Percentiles rank a stretch among this genome's conserved stretches.
Evolutionary conservation across 1,140 invertebrate genomes (phyloP).

Genomic region (Platyura marginata): DNA sequence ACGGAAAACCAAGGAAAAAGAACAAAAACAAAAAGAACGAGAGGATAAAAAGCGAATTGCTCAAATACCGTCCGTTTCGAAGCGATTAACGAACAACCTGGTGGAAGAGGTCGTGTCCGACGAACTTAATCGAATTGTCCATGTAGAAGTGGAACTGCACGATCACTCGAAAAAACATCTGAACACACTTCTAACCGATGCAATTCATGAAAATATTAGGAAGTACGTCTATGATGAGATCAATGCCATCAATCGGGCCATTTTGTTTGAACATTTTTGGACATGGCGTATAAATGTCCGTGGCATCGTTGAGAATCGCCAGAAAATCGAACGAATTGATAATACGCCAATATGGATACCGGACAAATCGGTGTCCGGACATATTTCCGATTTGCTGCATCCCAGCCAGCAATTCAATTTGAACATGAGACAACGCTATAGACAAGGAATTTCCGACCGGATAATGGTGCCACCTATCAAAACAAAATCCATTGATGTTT

Average conservation of each 20-base stretch:
- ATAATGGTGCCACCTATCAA: conserved; percentile 21
- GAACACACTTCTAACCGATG: too few species aligned
- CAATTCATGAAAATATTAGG: too few species aligned
- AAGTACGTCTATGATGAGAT: too few species aligned
- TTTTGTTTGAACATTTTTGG: too few species aligned
- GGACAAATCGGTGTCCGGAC: background rate
- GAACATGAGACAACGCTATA: conserved; percentile 15
- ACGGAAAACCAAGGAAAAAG: conserved; percentile 22
- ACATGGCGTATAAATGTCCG: too few species aligned
- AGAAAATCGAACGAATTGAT: conserved; percentile 6
- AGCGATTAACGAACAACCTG: conserved; percentile 12
- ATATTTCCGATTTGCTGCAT: conserved; percentile 8
- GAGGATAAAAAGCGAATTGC: conserved; percentile 5
- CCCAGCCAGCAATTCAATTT: conserved; percentile 6
- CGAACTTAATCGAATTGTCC: too few species aligned
- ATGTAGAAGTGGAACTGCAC: conserved; percentile 14
- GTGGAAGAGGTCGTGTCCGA: too few species aligned
- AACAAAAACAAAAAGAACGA: conserved; percentile 21
- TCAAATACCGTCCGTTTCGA: too few species aligned
- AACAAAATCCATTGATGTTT: conserved; percentile 26
- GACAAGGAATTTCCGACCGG: conserved; percentile 12
- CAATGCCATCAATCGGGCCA: too few species aligned
- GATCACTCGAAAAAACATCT: conserved; percentile 18
- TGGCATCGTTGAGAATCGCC: background rate
- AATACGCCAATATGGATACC: conserved; percentile 6